Conservation (phyloP, 2,888 invertebrate species). For the Tetragonisca angustula region DNA sequence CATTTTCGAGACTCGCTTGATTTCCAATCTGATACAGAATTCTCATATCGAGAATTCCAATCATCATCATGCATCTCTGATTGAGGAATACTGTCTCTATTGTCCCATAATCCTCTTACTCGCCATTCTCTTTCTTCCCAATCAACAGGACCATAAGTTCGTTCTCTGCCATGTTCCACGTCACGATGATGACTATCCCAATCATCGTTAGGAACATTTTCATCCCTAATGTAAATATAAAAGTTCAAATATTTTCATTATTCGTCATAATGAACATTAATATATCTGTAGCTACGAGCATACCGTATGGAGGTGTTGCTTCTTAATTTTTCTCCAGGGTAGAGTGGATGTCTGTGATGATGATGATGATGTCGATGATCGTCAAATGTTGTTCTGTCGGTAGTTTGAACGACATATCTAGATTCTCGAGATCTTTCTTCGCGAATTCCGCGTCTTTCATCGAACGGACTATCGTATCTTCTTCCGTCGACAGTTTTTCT, state of each 20-base stretch:
- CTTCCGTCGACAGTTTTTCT: constrained; percentile 76
- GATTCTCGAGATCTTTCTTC: constrained; percentile 82
- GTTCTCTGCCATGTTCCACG: constrained; percentile 78
- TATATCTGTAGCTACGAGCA: neutral
- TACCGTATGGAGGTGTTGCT: constrained; percentile 67
- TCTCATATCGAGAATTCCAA: constrained; percentile 80
- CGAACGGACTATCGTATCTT: constrained; percentile 84
- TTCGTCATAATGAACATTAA: neutral
- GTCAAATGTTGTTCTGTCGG: constrained; percentile 71
- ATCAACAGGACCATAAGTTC: constrained; percentile 74
- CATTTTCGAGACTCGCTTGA: constrained; percentile 80
- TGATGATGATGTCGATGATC: constrained; percentile 76
- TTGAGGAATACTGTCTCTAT: constrained; percentile 80
- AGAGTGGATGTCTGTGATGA: constrained; percentile 74
- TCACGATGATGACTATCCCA: constrained; percentile 82
- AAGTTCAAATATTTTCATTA: neutral
- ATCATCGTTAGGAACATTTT: constrained; percentile 77
- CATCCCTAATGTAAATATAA: constrained; percentile 73
- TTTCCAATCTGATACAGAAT: constrained; percentile 81
- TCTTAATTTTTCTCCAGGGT: constrained; percentile 76
- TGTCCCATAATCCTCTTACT: constrained; percentile 80
- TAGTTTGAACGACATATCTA: constrained; percentile 75
- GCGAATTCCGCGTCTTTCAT: constrained; percentile 80
- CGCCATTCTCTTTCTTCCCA: constrained; percentile 83
- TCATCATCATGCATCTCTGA: constrained; percentile 82